Base-by-base conservation (phyloP, 2,113 vertebrate species). In the Orthonyx spaldingii region DNA sequence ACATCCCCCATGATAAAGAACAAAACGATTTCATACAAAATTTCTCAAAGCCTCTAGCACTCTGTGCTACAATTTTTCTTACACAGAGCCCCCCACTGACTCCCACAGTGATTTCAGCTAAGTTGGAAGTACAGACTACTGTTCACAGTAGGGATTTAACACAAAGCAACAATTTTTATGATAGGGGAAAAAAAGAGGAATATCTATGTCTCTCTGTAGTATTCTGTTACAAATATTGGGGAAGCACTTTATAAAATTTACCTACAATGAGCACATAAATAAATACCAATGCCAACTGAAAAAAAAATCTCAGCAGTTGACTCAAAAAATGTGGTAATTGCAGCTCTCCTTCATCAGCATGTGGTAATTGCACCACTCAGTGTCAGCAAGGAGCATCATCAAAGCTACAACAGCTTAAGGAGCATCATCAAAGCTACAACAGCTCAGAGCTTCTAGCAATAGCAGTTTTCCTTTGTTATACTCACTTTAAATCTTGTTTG, bases 361-460 rank as follows among this genome's bases (percentile, higher is more conserved):
- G 84, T 93, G 96, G 91, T 93, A 93, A 94, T 76, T 85, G 90
- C 57, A 89, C 94, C 95, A 88, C 96, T 96, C 84, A 57, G 94
- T 33, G 91, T 94, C 93, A 77, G 87, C 91, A 94, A 91, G 92
- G 88, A 91, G 95, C 80, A 97, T 94, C 94, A 93, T 93, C 91
- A 90, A 89, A 92, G 90, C 81, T 74, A 74, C 69, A 87, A 81
- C 77, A 94, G 83, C 70, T 93, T 89, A 89, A 89, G 91, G 88
- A 89, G 92, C 83, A 96, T 92, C 94, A 90, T 94, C 92, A 92
- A 91, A 92, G 91, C 78, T 77, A 56, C 55, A 93, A 81, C 64
- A 92, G 77, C 78, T 90, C 39, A 26, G 44, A 80, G 68, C 47
- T 84, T 65, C 86, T 27, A 80, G 92, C 83, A 81, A 56, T 16